Base-by-base conservation (phyloP, 2,797 vertebrate genomes). In the Graptemys geographica region DNA sequence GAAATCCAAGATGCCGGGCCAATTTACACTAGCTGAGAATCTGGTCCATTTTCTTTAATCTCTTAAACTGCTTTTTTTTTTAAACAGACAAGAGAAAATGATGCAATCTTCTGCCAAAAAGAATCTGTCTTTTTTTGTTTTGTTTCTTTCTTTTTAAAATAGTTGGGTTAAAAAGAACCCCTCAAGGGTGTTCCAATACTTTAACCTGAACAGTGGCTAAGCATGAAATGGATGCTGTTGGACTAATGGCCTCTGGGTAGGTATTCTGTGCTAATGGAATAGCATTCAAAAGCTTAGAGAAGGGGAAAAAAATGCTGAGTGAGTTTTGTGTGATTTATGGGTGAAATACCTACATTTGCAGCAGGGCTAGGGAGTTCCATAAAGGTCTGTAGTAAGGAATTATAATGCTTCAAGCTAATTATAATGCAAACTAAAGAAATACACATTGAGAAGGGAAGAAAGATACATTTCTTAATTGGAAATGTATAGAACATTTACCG, bases 301-400 rank as follows among this genome's bases (percentile, higher is more conserved):
- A 93, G 44, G 56, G 69, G 89, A 88, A 88, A 44, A 88, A 87
- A 59, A 37, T 69, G 52, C 53, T 88, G 84, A 92, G 76, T 91
- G 53, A 94, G 72, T 95, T 90, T 96, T 25, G 6, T 9, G 56
- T 90, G 90, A 96, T 89, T 95, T 93, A 95, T 88, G 62, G 84
- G 31, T 55, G 28, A 90, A 87, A 90, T 93, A 87, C 59, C 90
- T 53, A 76, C 37, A 4, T 62, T 94, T 96, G 90, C 85, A 85
- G 37, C 31, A 90, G 51, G 11, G 51, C 15, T 81, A n/a, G 5
- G 41, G 27, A 85, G 25, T 78, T 94, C 94, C 57, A 80, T 88
- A 79, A 72, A 86, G 9, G 8, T 49, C n/a, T 89, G 4, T 79
- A 83, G 51, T 21, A 83, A 94, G 49, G 28, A 55, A 7, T 80